Base-by-base conservation (phyloP, 53 echinoderm and acorn worm species). In the Echinometra lucunter region DNA sequence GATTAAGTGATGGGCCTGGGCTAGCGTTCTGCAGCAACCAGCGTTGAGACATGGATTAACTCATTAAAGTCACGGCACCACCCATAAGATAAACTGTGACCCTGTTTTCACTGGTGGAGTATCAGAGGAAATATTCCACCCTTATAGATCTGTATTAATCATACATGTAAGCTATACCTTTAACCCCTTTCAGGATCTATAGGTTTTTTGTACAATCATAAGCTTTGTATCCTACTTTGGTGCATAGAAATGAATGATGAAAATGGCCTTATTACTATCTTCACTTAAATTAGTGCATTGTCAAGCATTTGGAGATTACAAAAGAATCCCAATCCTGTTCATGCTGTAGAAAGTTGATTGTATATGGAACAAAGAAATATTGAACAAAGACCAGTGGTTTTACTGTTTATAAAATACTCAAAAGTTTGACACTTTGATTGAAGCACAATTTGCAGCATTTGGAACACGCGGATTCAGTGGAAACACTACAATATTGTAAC, bases 101-200 rank as follows among this genome's bases (percentile, higher is more conserved):
- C 89, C 89, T 60, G 60, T 89, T 89, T 89, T 57, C 89, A 89
- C 40, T 38, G 89, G 49, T 49, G 85, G 49, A 85, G 49, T 85
- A n/a, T 11, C 23, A 49, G 85, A 49, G 85, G 85, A 28, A 85
- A n/a, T 10, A 30, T 85, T 85, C 85, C 2, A 6, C 17, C 27
- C 27, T 85, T 28, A 6, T 27, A 27, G 28, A 45, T 85, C 49
- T 6, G 32, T 32, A 69, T 69, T 69, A 1, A 69, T 21, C 63
- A 9, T 11, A 53, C 63, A 25, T 6, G 23, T 6, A 34, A 66
- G 32, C 11, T 69, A 69, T 69, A 69, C 32, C 34, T 34, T 1
- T 69, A 34, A 69, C 32, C 32, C 32, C 11, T 69, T 7, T 28
- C 23, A 0, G 19, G 58, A 58, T 19, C 10, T 4, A 3, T 58